Conservation (phyloP, 2,888 invertebrate genomes). For the Andricus curvator region DNA sequence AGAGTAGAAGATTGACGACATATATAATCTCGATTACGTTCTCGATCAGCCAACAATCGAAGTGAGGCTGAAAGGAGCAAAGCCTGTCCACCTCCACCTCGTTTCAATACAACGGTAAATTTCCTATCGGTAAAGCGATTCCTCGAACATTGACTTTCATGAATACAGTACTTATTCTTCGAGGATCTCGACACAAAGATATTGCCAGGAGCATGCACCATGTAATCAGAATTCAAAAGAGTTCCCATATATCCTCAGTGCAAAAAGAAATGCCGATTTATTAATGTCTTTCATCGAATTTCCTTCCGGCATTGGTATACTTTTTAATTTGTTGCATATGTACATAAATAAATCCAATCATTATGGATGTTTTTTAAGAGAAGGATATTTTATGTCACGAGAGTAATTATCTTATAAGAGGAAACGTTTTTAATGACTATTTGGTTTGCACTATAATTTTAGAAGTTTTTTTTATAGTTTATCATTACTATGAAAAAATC, state of each 20-base stretch:
- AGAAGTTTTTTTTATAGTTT: not conserved
- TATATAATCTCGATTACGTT: slow-evolving; percentile 1
- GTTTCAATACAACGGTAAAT: slow-evolving; percentile 39
- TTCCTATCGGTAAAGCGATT: slow-evolving; percentile 38
- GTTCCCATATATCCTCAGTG: not conserved
- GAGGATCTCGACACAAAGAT: slow-evolving; percentile 34
- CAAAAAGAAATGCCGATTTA: not conserved
- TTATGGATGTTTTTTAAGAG: too few relatives aligned
- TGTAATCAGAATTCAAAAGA: slow-evolving; percentile 4
- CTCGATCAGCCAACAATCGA: slow-evolving; percentile 28
- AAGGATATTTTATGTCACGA: too few relatives aligned
- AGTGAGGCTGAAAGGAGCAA: slow-evolving; percentile 26
- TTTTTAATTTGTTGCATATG: too few relatives aligned
- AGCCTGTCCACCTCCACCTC: slow-evolving; percentile 26
- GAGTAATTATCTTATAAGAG: too few relatives aligned
- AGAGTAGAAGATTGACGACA: not conserved
- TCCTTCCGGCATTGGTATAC: not conserved
- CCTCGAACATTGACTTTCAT: slow-evolving; percentile 40
- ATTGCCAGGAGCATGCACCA: not conserved
- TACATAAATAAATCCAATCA: too few relatives aligned
- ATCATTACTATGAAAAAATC: not conserved
- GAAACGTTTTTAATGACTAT: too few relatives aligned
- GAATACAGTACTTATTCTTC: slow-evolving; percentile 35
- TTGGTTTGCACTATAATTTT: not conserved
- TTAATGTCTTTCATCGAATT: not conserved